Base-by-base conservation (phyloP, 2,113 vertebrate species). In the Vulpes vulpes region DNA sequence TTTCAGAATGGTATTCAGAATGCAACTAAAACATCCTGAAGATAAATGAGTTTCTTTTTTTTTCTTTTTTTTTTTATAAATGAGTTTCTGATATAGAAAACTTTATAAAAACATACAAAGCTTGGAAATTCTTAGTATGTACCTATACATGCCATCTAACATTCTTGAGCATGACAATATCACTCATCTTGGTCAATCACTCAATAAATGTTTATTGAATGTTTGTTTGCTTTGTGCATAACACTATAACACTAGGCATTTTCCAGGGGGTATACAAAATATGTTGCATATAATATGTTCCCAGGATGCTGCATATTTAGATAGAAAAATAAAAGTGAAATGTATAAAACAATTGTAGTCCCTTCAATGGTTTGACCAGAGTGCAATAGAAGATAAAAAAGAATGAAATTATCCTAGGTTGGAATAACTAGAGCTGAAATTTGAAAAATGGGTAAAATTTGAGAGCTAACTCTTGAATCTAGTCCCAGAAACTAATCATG, bases 1-100 rank as follows among this genome's bases (percentile, higher is more conserved):
- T 90, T 74, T 93, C 49, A 65, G 55, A 84, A 89, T 64, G 25
- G 27, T 93, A 59, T 79, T 67, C 78, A 94, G 82, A 92, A 67
- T 27, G 55, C 78, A 96, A 38, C 20, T 60, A 64, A 80, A 65
- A 19, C 14, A 83, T 60, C 11, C n/a, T 57, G 19, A 67, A 89
- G 32, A 53, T 67, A 8, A 51, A 85, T 32, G 27, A 92, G 2
- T 69, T 76, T 89, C 62, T 71, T 43, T 43, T 43, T 43, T 43
- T 43, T 76, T 86, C 57, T 71, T 43, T 43, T 43, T 43, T 43
- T 43, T 43, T 43, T 43, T 43, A 53, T 67, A 8, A 51, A 85
- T 32, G 27, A 92, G 2, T 69, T 76, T 89, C 62, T 71, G 6
- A 23, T 43, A 55, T 9, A 65, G 38, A 17, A 4, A 51, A 43